phyloP scores from a whole-genome alignment of 2,113 vertebrate genomes.

The Poicephalus meyeri region DNA sequence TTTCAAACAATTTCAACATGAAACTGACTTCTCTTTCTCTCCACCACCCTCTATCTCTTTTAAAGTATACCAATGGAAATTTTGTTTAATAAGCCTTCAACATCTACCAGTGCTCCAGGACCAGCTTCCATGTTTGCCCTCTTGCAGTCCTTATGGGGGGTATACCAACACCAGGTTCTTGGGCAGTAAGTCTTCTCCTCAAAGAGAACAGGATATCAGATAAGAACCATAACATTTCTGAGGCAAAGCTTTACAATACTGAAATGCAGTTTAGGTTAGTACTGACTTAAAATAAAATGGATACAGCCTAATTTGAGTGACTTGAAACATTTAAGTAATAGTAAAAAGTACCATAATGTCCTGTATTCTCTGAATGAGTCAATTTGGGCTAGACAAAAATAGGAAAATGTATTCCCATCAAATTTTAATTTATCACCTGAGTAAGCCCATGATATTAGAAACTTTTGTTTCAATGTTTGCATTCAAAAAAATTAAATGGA shows the following conservation, averaged over 20 bases:
- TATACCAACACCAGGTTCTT: not conserved
- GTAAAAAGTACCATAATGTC: not conserved
- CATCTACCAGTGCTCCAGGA: not conserved
- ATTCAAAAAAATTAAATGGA: not conserved
- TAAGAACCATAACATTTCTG: not conserved
- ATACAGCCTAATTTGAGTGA: not conserved
- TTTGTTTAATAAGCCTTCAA: not conserved
- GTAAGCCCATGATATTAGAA: not conserved
- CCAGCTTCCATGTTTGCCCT: not conserved
- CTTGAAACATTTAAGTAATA: not conserved
- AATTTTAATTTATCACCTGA: not conserved
- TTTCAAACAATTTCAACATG: not conserved
- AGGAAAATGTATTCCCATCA: not conserved
- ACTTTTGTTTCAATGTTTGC: not conserved
- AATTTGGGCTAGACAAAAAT: not conserved
- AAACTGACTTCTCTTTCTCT: not conserved
- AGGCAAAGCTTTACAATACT: not conserved
- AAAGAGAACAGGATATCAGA: not conserved
- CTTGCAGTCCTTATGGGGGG: fast-evolving
- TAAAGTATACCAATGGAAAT: not conserved
- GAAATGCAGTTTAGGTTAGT: not conserved
- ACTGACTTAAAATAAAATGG: not conserved
- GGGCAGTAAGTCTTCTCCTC: not conserved
- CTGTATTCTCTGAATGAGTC: not conserved
- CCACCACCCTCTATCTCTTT: fast-evolving